These are phyloP conservation scores for Bothrops alternatus DNA, from an alignment of 2,797 vertebrate species.

Conservation along the genomic window DNA sequence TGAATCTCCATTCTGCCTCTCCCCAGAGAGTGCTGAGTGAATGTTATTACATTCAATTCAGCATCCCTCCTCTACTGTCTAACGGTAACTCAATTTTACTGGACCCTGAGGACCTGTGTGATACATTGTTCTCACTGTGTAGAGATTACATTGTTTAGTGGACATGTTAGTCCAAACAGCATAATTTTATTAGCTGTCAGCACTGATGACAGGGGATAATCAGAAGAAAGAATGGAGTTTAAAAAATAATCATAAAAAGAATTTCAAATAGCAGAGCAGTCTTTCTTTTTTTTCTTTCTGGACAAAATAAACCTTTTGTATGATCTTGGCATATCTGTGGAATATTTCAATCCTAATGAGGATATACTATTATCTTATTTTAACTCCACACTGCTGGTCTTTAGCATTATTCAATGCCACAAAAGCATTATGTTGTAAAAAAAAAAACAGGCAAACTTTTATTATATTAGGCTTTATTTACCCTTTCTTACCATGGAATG, in stretches of 20 bases:
- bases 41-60: conserved; percentile 37
- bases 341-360: neutral
- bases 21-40: conserved; percentile 21
- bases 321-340: neutral
- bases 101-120: neutral
- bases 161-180: conserved; percentile 26
- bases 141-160: conserved; percentile 44
- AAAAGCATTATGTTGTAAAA: neutral
- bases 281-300: neutral
- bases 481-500: neutral
- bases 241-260: neutral
- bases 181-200: conserved; percentile 35
- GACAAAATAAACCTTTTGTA: neutral
- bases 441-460: neutral
- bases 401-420: neutral
- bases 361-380: neutral
- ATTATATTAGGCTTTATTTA: neutral
- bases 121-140: conserved; percentile 5
- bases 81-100: conserved; percentile 43
- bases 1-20: conserved; percentile 22
- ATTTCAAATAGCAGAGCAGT: neutral
- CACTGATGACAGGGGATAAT: neutral
- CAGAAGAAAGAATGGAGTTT: neutral
- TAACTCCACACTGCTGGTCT: neutral
- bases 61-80: conserved; percentile 39